Evolutionary conservation across 2,113 vertebrate genomes (phyloP).

Genomic region (Sakesphorus luctuosus): DNA sequence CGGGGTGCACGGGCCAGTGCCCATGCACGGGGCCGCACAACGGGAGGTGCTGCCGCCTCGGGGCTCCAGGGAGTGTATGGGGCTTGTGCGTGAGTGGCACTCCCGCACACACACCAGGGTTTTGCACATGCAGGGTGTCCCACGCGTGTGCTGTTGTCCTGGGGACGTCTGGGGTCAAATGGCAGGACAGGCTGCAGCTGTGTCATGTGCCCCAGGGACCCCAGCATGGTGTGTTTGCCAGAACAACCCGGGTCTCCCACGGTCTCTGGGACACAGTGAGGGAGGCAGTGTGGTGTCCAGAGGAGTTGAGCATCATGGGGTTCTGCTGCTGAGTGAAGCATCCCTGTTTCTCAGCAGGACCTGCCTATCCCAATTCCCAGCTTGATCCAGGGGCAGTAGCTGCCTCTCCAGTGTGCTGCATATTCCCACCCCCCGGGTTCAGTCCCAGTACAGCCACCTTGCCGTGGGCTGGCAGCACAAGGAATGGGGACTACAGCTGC

Average conservation of each 20-base stretch:
- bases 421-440: background rate
- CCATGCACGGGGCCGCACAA: rapidly evolving
- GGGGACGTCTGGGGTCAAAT: background rate
- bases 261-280: rapidly evolving
- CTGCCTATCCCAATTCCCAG: background rate
- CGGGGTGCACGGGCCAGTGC: background rate
- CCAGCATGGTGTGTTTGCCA: rapidly evolving
- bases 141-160: rapidly evolving
- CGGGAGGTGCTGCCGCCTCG: background rate
- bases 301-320: rapidly evolving
- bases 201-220: background rate
- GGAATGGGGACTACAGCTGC: background rate
- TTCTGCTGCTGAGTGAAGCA: too few relatives aligned
- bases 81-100: background rate
- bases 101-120: rapidly evolving
- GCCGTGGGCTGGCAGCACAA: background rate
- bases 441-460: background rate
- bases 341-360: background rate
- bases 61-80: background rate
- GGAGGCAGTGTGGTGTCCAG: rapidly evolving
- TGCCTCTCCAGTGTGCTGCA: rapidly evolving
- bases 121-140: background rate
- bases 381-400: background rate
- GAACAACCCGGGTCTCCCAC: background rate
- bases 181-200: background rate